phyloP scores from a whole-genome alignment of 2,797 vertebrate genomes.

The Gallirallus australis region DNA sequence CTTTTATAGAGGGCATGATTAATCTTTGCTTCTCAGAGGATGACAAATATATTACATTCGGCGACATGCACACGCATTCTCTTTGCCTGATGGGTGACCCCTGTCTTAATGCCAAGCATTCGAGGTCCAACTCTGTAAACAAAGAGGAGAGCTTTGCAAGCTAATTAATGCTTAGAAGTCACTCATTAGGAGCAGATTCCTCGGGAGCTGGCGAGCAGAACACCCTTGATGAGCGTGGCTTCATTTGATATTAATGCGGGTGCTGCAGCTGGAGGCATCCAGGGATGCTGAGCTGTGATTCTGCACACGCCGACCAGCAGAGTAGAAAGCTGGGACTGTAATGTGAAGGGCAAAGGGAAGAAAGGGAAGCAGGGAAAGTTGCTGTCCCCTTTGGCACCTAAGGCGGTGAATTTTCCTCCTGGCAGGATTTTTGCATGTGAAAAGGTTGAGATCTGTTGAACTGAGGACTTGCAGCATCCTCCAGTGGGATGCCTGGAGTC shows the following conservation, averaged over 20 bases:
- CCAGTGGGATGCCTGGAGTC: not conserved
- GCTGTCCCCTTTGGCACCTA: not conserved
- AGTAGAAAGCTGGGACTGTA: not conserved
- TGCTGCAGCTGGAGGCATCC: constrained; percentile 39
- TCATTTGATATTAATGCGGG: constrained; percentile 59
- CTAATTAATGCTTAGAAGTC: constrained; percentile 77
- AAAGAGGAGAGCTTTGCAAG: constrained; percentile 71
- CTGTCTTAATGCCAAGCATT: constrained; percentile 63
- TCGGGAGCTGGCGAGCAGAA: constrained; percentile 3
- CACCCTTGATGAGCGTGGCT: constrained; percentile 54
- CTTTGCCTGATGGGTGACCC: constrained; percentile 57
- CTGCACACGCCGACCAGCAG: not conserved
- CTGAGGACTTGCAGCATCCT: not conserved
- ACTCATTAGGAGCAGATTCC: constrained; percentile 73
- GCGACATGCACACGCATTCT: constrained; percentile 56
- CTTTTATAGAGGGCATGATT: constrained; percentile 60
- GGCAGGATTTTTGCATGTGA: not conserved
- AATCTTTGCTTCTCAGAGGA: constrained; percentile 68
- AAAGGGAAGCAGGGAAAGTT: not conserved
- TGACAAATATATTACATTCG: constrained; percentile 71
- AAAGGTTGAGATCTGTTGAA: not conserved
- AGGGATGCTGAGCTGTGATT: not conserved
- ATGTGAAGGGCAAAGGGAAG: not conserved
- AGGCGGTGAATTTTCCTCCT: not conserved
- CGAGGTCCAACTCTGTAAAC: constrained; percentile 67